Base-by-base conservation (phyloP, 1,140 invertebrate genomes). In the Drosophila dunni region DNA sequence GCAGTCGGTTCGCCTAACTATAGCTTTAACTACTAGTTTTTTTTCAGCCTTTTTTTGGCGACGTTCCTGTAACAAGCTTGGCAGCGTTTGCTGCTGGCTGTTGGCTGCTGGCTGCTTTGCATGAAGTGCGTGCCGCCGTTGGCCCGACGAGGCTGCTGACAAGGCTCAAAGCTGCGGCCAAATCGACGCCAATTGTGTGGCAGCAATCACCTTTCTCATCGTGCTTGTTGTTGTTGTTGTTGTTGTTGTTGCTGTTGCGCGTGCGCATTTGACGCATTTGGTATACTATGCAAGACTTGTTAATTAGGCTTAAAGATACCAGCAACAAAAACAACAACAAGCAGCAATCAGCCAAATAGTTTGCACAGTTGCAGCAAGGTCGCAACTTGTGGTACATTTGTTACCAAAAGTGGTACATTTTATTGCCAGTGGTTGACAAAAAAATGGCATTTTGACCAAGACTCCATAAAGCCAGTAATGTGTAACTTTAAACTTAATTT, bases 81-180 rank as follows among this genome's bases (percentile, higher is more conserved):
- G 40, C 40, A 42, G 13, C 11, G 11, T 13, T 34, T 60, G 36
- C 42, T 57, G 13, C 46, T 61, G 34, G 68, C 72, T 83, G 81
- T n/a, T n/a, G n/a, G n/a, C n/a, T n/a, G n/a, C n/a, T n/a, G n/a
- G 68, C 77, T 83, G 81, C 81, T 81, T 81, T 82, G 76, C 67
- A 77, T 82, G 83, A 82, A 69, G 76, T 77, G 64, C 67, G 67
- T 75, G 67, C 53, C 53, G 67, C 51, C 36, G 34, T 20, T 11
- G 13, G 24, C 24, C 48, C 51, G 34, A 54, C 57, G 45, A 36
- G 48, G 53, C 20, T 36, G 62, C 51, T 36, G 65, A 67, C 60
- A 75, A 78, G 11, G 13, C 17, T 5, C 24, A 53, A 9, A 15
- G 15, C 48, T 64, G 68, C 53, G 69, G 56, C 73, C 73, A 79